Percentiles rank a stretch among this genome's conserved stretches.
These are phyloP conservation scores for Arizona elegans DNA, from an alignment of 2,113 vertebrate species.

Conservation along the genomic window DNA sequence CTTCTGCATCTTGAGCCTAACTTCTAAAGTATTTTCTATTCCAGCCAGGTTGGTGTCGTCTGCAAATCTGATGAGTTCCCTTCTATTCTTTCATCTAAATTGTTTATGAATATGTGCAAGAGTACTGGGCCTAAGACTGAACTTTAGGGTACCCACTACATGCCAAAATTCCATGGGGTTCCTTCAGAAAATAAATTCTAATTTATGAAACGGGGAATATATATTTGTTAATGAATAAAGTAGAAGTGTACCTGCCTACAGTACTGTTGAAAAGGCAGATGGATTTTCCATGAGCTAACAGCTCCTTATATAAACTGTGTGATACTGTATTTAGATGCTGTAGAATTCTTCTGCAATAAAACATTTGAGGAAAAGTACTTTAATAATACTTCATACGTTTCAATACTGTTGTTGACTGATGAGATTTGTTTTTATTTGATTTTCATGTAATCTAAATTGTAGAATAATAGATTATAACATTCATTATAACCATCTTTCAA, in stretches of 20 bases:
- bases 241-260: neutral
- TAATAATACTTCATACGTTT: neutral
- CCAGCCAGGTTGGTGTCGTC: no score
- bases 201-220: constrained; percentile 41
- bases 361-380: neutral
- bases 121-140: no score
- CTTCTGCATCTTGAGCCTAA: no score
- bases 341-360: constrained; percentile 13
- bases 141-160: no score
- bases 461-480: neutral
- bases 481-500: no score
- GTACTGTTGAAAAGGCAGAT: neutral
- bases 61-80: no score
- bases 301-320: accelerated
- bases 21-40: no score
- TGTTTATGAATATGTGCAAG: no score
- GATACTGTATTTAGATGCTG: neutral
- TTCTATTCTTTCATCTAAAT: no score
- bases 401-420: neutral
- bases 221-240: constrained; percentile 51
- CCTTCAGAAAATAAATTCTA: constrained; percentile 31
- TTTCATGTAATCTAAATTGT: neutral
- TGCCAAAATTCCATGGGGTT: constrained; percentile 35
- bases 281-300: constrained; percentile 31
- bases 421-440: neutral